A percentile compares a stretch with the other conserved stretches of the same genome.
Evolutionary conservation across 2,797 vertebrate genomes (phyloP).

Genomic region (Agapornis canus): DNA sequence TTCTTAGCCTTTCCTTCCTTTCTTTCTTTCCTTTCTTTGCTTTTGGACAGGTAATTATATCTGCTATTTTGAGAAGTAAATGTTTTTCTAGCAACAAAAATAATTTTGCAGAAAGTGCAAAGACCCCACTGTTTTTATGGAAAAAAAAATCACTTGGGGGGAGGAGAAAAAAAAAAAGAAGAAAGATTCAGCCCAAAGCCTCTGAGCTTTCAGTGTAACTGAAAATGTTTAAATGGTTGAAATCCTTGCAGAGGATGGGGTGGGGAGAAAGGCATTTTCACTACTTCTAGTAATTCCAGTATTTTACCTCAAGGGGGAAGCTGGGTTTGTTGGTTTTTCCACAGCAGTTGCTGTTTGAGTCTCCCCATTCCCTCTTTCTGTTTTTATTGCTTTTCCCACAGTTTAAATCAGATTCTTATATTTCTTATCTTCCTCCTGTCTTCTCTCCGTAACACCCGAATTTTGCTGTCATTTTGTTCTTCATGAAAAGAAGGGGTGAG

Average conservation of each 20-base stretch:
- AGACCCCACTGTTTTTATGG: background rate
- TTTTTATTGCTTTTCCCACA: background rate
- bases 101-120: background rate
- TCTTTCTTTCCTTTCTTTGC: background rate
- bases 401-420: background rate
- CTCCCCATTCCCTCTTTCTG: background rate
- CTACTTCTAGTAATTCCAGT: background rate
- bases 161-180: background rate
- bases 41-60: background rate
- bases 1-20: background rate
- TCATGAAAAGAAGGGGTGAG: background rate
- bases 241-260: background rate
- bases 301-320: background rate
- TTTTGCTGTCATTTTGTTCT: background rate
- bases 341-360: background rate
- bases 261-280: background rate
- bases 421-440: background rate
- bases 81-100: background rate
- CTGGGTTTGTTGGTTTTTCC: background rate
- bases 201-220: background rate
- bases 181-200: background rate
- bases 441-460: background rate
- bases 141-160: background rate
- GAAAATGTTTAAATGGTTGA: background rate
- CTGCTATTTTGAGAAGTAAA: background rate